Evolutionary conservation across 2,888 invertebrate species (phyloP).

Genomic region (Drosophila melanocephala): DNA sequence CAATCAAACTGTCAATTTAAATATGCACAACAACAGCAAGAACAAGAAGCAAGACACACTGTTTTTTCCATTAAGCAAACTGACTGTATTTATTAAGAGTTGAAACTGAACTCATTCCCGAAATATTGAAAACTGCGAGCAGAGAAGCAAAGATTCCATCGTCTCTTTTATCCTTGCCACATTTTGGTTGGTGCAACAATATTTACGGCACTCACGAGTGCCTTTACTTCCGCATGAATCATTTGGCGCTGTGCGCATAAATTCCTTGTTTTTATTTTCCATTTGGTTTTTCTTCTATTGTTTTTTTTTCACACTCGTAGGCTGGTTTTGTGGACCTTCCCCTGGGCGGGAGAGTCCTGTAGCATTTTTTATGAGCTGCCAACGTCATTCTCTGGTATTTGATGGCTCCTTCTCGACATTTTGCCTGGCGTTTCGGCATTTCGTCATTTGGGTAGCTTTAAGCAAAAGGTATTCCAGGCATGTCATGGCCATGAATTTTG

Average conservation of each 20-base stretch:
- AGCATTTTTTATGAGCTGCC: constrained; percentile 63
- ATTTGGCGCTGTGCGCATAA: constrained; percentile 64
- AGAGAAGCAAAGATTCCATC: constrained; percentile 34
- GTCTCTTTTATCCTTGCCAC: neutral
- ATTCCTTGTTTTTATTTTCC: constrained; percentile 55
- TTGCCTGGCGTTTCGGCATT: neutral
- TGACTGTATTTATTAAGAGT: constrained; percentile 6
- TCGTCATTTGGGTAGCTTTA: constrained; percentile 44
- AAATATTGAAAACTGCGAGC: constrained; percentile 40
- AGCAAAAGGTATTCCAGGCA: constrained; percentile 65
- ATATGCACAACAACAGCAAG: constrained; percentile 48
- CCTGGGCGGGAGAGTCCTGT: constrained; percentile 38
- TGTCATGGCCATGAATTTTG: constrained; percentile 48
- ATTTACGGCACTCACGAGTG: constrained; percentile 75
- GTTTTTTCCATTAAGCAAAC: constrained; percentile 11
- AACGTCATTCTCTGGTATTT: constrained; percentile 6
- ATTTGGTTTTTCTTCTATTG: constrained; percentile 3
- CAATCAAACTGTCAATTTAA: constrained; percentile 78
- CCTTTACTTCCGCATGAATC: constrained; percentile 79
- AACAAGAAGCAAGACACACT: constrained; percentile 3
- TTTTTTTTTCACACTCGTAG: constrained; percentile 21
- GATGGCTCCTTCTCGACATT: constrained; percentile 16
- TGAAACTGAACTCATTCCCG: constrained; percentile 13
- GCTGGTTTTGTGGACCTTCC: constrained; percentile 3
- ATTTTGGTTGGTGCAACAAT: constrained; percentile 52